These are phyloP conservation scores for Bicyclus anynana DNA, from an alignment of 1,140 invertebrate species.

Conservation along the genomic window DNA sequence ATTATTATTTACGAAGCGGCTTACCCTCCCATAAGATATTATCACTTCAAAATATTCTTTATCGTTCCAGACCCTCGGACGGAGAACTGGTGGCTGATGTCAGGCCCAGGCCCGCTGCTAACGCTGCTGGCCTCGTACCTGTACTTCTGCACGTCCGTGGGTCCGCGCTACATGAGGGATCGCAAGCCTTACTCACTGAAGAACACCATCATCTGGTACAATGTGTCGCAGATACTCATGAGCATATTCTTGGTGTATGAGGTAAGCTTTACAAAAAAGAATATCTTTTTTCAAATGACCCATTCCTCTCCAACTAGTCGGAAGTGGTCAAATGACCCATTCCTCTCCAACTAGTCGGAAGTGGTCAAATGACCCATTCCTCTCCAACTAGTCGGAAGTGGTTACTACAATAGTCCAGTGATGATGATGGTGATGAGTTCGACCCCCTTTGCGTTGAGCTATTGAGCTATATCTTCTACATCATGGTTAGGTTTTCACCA, in stretches of 20 bases:
- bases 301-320: neutral
- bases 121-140: slow-evolving; percentile 86
- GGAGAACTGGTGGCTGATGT: slow-evolving; percentile 89
- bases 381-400: too few species aligned
- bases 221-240: slow-evolving; percentile 85
- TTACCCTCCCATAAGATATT: too few species aligned
- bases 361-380: neutral
- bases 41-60: too few species aligned
- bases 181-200: slow-evolving; percentile 90
- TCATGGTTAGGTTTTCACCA: too few species aligned
- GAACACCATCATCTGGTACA: slow-evolving; percentile 87
- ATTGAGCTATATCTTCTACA: too few species aligned
- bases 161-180: slow-evolving; percentile 91
- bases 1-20: too few species aligned
- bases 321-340: neutral
- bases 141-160: slow-evolving; percentile 85
- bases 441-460: too few species aligned
- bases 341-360: neutral
- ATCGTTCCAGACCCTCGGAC: slow-evolving; percentile 88
- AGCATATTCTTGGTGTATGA: slow-evolving; percentile 86
- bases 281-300: neutral
- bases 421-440: too few species aligned
- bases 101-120: slow-evolving; percentile 87
- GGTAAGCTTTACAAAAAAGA: too few species aligned
- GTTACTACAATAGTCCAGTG: too few species aligned